Conservation (phyloP, 2,113 vertebrate species). For the Corydoras maculifer region DNA sequence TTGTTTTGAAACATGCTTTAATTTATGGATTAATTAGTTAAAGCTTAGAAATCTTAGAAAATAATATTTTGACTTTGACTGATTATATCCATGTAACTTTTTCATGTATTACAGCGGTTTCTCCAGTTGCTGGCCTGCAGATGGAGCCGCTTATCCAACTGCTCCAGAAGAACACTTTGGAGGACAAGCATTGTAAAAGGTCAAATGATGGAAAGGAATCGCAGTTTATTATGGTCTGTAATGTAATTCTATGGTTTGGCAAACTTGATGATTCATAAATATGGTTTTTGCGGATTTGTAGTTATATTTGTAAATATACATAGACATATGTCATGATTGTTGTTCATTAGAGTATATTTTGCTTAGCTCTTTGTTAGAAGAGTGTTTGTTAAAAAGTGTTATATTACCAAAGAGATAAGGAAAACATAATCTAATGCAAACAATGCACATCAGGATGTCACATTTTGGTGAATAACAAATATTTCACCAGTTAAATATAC, state of each 20-base stretch:
- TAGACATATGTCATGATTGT: too few species aligned
- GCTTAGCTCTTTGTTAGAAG: too few species aligned
- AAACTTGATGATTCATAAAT: not conserved
- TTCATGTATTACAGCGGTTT: constrained; percentile 40
- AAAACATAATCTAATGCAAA: too few species aligned
- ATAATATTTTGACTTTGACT: not conserved
- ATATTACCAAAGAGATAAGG: too few species aligned
- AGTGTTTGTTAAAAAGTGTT: too few species aligned
- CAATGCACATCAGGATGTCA: too few species aligned
- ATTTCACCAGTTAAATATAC: too few species aligned
- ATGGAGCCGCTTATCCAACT: constrained; percentile 58
- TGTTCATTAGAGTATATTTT: too few species aligned
- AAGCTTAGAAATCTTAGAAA: not conserved
- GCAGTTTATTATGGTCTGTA: constrained; percentile 51
- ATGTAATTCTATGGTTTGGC: not conserved
- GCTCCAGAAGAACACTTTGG: constrained; percentile 37
- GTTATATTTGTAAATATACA: not conserved
- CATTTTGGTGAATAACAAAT: too few species aligned
- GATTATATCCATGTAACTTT: not conserved
- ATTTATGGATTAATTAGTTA: too few species aligned
- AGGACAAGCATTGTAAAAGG: constrained; percentile 14
- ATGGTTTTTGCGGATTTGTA: not conserved
- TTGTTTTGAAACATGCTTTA: too few species aligned
- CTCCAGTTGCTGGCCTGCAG: constrained; percentile 58
- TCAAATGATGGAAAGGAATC: constrained; percentile 31